Base-by-base conservation (phyloP, 2,797 vertebrate genomes). In the Characodon lateralis region DNA sequence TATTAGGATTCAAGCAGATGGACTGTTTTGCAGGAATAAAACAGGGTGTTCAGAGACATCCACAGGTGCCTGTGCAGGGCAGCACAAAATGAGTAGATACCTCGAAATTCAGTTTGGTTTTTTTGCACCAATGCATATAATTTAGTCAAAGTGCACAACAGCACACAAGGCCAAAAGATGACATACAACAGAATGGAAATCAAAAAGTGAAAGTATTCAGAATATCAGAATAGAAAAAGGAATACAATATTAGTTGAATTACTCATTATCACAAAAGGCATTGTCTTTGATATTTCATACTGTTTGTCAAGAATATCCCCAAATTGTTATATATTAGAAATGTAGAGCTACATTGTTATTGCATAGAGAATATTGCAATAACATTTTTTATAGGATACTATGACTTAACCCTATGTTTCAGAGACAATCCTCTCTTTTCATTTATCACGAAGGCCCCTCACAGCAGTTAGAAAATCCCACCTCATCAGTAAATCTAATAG, bases 401-500 rank as follows among this genome's bases (percentile, higher is more conserved):
- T 55, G 56, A 72, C 56, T 81, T 84, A 74, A 77, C 14, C 1
- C 69, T 85, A 77, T 83, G 81, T 82, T 31, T 77, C 55, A 79
- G 72, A 73, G 72, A 73, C 72, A 71, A 72, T 78, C 63, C 22
- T 63, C 83, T 63, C 80, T 87, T 82, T 76, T 74, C 35, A 79
- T 83, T 66, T 59, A 72, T 12, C 80, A 72, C 82, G 79, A 56
- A 39, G 71, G 63, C 75, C 68, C 75, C 81, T 80, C 48, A 20
- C 80, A 82, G 80, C 79, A 79, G 75, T 84, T 73, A 77, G 76
- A 78, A 63, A 55, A 71, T 82, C 73, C 71, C 31, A 72, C 81
- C 85, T 91, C 87, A 92, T 94, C 87, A 91, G 83, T 78, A 83
- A 90, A 91, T 87, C 88, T 90, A 89, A 88, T 91, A 85, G 87